Evolutionary conservation across 2,888 invertebrate species (phyloP), one percentile per base, ranked within the genome.

Genomic region (Drosophila pseudotakahashii): DNA sequence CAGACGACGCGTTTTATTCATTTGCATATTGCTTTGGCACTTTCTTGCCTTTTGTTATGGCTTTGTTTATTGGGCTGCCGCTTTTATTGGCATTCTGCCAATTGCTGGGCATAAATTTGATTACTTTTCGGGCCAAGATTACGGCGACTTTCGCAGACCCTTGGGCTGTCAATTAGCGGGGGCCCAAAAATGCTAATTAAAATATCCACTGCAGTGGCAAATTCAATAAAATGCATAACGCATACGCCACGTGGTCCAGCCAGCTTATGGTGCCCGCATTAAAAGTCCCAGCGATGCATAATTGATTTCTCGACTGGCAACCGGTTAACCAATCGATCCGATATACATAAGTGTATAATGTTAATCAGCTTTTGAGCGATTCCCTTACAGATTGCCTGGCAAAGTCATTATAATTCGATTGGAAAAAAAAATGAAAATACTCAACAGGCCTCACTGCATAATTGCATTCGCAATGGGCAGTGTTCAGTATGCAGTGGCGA

Each of bases 1-100:
- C 83, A 80, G 79, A 73, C 63, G 51, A 47, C 81, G 72, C 67
- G 69, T 81, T 84, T 81, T 64, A 82, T 85, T 79, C 81, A 84
- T 84, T 84, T 86, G 84, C 87, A 84, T 84, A 84, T 86, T 86
- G 79, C 86, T 75, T 77, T 75, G 72, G 73, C 73, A 77, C 76
- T 81, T 63, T 67, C 66, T 58, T 81, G 51, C 76, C 76, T 61
- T 77, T 75, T 68, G 75, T 85, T 82, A 82, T 82, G 71, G 82
- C 85, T 67, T 78, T 82, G 85, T 82, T 86, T 81, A 86, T 86
- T 81, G 73, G 75, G 72, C 75, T 76, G 75, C 26, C 26, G 26
- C 26, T 70, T 79, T 82, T 82, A 84, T 79, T 62, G 78, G 77
- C 77, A 54, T 61, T 64, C 74, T 72, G 75, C 81, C 81, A 83